Evolutionary conservation across 1,140 invertebrate genomes (phyloP), one percentile per base, ranked within the genome.

Genomic region (Neuroterus valhalla): DNA sequence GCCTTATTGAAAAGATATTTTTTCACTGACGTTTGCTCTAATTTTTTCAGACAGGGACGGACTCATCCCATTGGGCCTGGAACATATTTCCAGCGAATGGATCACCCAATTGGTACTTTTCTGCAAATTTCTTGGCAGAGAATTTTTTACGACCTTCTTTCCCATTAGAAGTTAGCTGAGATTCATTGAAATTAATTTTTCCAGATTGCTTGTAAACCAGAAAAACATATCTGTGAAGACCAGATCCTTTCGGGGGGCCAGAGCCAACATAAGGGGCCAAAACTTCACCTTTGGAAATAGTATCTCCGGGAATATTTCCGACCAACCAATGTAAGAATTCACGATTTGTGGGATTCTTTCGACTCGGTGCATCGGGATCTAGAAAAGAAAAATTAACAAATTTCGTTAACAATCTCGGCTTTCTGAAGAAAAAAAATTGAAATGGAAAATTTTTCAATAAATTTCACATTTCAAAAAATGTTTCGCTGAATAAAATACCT

Each of bases 261-360:
- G 96, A 92, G 42, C 97, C 96, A 75, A 98, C 91, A 87, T 98
- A 98, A 0, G 93, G 94, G 8, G 93, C 93, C 0, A 98, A 86
- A 0, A 92, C 91, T 52, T 96, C 93, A 10, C 97, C 97, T 46
- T 93, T 90, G 0, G 84, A 81, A 0, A 98, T 86, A 62, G 96
- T 91, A 73, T 89, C 90, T 21, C 95, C 96, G 4, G 96, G 96
- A 83, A 99, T 96, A 84, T 99, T 99, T 8, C 92, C 95, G 0
- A 98, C 94, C 2, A 98, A 87, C 97, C 97, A 98, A 87, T 98
- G 97, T 81, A 96, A 95, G 94, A 95, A 97, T 90, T 98, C 97
- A 2, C 96, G 91, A 82, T 93, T 95, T 70, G 92, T 95, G 0
- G 94, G 95, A 45, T 95, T 91, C 8, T 93, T 90, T 5, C 96